Evolutionary conservation across 2,888 invertebrate species (phyloP), one percentile per base, ranked within the genome.

Genomic region (Amiota communis): DNA sequence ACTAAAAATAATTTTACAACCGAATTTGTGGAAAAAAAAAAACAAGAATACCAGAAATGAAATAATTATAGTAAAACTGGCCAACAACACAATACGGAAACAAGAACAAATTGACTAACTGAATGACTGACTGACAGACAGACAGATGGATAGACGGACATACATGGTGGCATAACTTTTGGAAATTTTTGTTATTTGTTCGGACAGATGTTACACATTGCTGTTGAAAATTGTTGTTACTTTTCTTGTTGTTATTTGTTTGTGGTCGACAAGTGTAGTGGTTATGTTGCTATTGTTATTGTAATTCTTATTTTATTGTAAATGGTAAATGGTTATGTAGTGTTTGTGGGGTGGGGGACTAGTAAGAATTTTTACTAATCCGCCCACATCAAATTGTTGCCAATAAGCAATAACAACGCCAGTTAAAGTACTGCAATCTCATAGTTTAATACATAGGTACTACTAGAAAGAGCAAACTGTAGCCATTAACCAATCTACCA

Each of bases 201-300:
- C 64, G 47, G 48, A 64, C 64, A 64, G 64, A 64, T 64, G 64
- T 64, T 64, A 48, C 47, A 10, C 64, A 47, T 10, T 47, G 8
- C 47, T 64, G 46, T 47, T 15, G 64, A 47, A 47, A 17, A 4
- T 57, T 57, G 57, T n/a, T 57, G n/a, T 17, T 13, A n/a, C 17
- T 57, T 10, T 57, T 57, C 15, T 57, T 17, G 17, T 57, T 57
- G 64, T 64, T 64, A 23, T 64, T 64, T 64, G 64, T 64, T 64
- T 64, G 64, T 23, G 64, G 64, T 64, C 64, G 64, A 64, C 64
- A 64, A 64, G 48, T 64, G 47, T 64, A 11, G 64, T 64, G 64
- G 64, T 64, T 48, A 11, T 64, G 64, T 64, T 63, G 13, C 11
- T 23, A 9, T 64, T 64, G 17, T n/a, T 57, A 36, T 36, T 36